Evolutionary conservation across 2,113 vertebrate species (phyloP).

Genomic region (Oncorhynchus gorbuscha): DNA sequence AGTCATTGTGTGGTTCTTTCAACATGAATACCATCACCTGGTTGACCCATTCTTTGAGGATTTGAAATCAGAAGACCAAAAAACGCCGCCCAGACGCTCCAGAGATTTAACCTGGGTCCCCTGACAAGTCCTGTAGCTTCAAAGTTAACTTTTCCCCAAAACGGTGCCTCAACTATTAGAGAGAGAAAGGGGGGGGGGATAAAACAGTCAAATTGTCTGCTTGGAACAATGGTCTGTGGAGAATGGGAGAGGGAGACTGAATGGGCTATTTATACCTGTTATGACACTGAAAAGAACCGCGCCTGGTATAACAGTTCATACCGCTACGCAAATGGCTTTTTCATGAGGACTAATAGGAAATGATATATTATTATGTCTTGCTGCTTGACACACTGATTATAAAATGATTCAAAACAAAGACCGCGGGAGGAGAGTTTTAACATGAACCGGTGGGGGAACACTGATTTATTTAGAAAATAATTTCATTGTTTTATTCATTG

Average conservation of each 20-base stretch:
- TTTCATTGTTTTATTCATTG: constrained; percentile 50
- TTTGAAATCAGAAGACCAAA: constrained; percentile 14
- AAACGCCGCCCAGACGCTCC: constrained; percentile 2
- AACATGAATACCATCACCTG: constrained; percentile 9
- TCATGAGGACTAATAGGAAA: constrained; percentile 56
- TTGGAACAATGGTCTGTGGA: constrained; percentile 23
- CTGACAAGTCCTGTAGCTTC: constrained; percentile 3
- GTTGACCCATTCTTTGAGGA: constrained; percentile 6
- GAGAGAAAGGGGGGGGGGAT: neutral
- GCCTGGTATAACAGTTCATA: constrained; percentile 19
- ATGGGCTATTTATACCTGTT: constrained; percentile 40
- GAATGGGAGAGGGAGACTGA: constrained; percentile 35
- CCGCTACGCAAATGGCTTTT: constrained; percentile 44
- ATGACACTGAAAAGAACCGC: constrained; percentile 37
- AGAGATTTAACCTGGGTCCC: constrained; percentile 12
- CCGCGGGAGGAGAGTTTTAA: constrained; percentile 4
- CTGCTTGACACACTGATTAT: constrained; percentile 51
- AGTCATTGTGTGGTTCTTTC: constrained; percentile 32
- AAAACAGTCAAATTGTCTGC: constrained; percentile 11
- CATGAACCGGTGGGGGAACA: constrained; percentile 28
- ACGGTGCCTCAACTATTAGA: constrained; percentile 1
- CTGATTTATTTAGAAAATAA: constrained; percentile 53
- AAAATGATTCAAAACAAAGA: constrained; percentile 47
- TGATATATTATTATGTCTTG: constrained; percentile 51
- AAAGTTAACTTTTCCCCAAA: constrained; percentile 16